phyloP scores from a whole-genome alignment of 64 coral and sea anemone genomes.

The Dendronephthya gigantea region DNA sequence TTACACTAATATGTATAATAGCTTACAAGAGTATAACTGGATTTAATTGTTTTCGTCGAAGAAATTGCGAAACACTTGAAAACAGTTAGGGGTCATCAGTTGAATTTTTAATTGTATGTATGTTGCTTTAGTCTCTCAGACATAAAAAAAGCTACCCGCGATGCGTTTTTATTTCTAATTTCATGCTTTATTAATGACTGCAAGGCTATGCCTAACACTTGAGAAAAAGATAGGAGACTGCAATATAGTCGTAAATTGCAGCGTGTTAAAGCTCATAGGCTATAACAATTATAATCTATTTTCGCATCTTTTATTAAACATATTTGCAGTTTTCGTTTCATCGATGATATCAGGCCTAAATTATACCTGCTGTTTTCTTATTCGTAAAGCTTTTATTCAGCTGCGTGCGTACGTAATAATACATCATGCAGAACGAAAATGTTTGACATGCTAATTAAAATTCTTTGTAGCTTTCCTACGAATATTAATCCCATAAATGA shows the following conservation, averaged over 20 bases:
- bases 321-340: background rate
- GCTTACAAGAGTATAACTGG: too few relatives aligned
- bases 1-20: too few relatives aligned
- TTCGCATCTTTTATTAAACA: background rate
- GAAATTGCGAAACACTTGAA: too few relatives aligned
- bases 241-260: background rate
- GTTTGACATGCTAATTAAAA: background rate
- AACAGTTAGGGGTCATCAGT: too few relatives aligned
- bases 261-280: background rate
- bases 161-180: too few relatives aligned
- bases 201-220: background rate
- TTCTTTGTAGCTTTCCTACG: background rate
- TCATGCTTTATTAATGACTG: background rate
- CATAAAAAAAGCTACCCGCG: too few relatives aligned
- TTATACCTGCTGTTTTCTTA: background rate
- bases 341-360: background rate
- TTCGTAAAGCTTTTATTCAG: background rate
- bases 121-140: too few relatives aligned
- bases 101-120: too few relatives aligned
- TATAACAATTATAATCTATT: background rate
- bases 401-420: background rate
- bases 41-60: too few relatives aligned
- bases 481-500: background rate
- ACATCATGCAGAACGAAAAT: background rate
- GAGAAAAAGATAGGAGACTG: background rate